Evolutionary conservation across 2,113 vertebrate species (phyloP).

Genomic region (Corythoichthys haematopterus): DNA sequence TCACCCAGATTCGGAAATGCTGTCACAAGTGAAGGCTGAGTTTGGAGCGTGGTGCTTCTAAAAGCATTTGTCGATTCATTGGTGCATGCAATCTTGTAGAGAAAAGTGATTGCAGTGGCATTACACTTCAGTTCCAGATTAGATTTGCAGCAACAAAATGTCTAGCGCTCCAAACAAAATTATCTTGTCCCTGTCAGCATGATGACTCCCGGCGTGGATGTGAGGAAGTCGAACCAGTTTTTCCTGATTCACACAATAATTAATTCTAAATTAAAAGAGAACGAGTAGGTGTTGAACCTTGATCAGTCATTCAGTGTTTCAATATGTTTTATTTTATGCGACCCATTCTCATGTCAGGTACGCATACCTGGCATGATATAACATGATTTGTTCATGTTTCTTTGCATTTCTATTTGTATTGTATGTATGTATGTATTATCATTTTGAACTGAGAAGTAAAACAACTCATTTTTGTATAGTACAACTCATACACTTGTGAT

Average conservation of each 20-base stretch:
- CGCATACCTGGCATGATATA: too few relatives aligned
- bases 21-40: slow-evolving; percentile 31
- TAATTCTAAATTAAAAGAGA: neutral
- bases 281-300: neutral
- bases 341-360: too few relatives aligned
- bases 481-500: slow-evolving; percentile 28
- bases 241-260: slow-evolving; percentile 4
- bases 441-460: neutral
- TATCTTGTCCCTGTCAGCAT: neutral
- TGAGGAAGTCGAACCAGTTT: slow-evolving; percentile 1
- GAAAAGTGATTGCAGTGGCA: slow-evolving; percentile 17
- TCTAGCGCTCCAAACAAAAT: slow-evolving; percentile 8
- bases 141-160: slow-evolving; percentile 11
- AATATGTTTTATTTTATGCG: neutral
- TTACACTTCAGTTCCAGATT: neutral
- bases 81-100: slow-evolving; percentile 15
- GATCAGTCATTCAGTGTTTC: neutral
- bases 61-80: slow-evolving; percentile 13
- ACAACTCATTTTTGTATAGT: slow-evolving; percentile 13
- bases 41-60: slow-evolving; percentile 21
- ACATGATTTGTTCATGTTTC: neutral
- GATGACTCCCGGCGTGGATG: slow-evolving; percentile 10
- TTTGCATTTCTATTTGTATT: slow-evolving; percentile 2
- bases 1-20: slow-evolving; percentile 27
- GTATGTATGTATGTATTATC: neutral